phyloP scores from a whole-genome alignment of 2,888 invertebrate genomes.

The Frankliniella intonsa region DNA sequence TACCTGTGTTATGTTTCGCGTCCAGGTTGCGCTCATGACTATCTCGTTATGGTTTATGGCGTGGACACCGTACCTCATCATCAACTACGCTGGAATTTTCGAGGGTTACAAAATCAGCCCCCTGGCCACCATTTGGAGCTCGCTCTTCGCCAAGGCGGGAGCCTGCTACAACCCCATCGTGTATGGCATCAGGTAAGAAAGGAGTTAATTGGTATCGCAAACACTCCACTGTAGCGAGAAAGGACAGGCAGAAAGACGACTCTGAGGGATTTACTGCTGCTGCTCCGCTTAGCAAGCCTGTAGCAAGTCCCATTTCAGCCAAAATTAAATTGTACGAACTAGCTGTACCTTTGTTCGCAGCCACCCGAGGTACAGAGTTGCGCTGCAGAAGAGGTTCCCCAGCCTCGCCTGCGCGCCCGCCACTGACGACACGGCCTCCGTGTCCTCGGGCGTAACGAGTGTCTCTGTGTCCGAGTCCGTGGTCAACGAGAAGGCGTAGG shows the following conservation, averaged over 20 bases:
- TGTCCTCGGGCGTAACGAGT: constrained; percentile 64
- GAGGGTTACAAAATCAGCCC: constrained; percentile 69
- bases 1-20: background rate
- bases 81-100: constrained; percentile 76
- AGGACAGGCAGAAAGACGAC: no score
- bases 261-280: no score
- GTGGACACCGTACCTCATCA: constrained; percentile 85
- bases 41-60: constrained; percentile 78
- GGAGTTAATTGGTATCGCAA: background rate
- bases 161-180: constrained; percentile 88
- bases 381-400: constrained; percentile 72
- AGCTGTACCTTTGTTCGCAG: constrained; percentile 47
- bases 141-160: constrained; percentile 88
- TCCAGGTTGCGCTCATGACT: constrained; percentile 75
- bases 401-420: constrained; percentile 61
- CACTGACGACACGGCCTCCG: constrained; percentile 59
- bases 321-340: no score
- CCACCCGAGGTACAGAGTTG: constrained; percentile 74
- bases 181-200: constrained; percentile 74
- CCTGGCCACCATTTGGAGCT: constrained; percentile 76
- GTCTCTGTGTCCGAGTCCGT: constrained; percentile 41
- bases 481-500: background rate
- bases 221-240: no score
- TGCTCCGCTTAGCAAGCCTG: no score
- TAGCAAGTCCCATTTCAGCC: no score